Evolutionary conservation across 2,888 invertebrate species (phyloP).

Genomic region (Carpatolechia fugitivella): DNA sequence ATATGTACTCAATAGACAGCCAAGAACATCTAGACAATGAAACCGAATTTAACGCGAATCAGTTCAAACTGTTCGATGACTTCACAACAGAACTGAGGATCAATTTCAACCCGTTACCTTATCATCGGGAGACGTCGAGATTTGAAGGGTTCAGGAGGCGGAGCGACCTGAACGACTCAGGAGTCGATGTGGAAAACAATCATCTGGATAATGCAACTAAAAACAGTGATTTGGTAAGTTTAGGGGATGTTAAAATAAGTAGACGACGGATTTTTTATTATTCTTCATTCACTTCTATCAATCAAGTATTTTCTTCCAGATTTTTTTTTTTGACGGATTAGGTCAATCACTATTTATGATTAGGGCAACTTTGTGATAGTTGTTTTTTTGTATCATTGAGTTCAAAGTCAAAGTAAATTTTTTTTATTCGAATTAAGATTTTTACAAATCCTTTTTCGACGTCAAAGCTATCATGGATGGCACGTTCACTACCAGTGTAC

Average conservation of each 20-base stretch:
- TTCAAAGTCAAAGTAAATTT: too few relatives aligned
- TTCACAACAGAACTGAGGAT: conserved; percentile 68
- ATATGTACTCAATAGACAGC: conserved; percentile 39
- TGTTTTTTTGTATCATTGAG: too few relatives aligned
- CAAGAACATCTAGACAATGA: conserved; percentile 65
- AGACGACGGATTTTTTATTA: not conserved
- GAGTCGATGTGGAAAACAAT: conserved; percentile 72
- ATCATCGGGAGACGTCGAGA: conserved; percentile 24
- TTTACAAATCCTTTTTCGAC: too few relatives aligned
- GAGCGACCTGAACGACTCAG: conserved; percentile 67
- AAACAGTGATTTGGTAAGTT: conserved; percentile 72
- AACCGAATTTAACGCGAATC: conserved; percentile 72
- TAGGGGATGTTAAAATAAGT: not conserved
- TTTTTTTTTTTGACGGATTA: too few relatives aligned
- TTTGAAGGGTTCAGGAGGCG: conserved; percentile 19
- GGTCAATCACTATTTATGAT: too few relatives aligned
- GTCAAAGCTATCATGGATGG: too few relatives aligned
- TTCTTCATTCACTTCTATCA: not conserved
- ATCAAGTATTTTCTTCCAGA: too few relatives aligned
- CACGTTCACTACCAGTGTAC: too few relatives aligned
- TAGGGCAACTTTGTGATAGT: too few relatives aligned
- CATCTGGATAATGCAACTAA: conserved; percentile 63
- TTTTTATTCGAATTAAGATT: too few relatives aligned
- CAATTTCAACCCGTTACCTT: conserved; percentile 50
- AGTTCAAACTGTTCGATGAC: conserved; percentile 72